Evolutionary conservation across 1,140 invertebrate genomes (phyloP), one percentile per base, ranked within the genome.

Genomic region (Drosophila rhopaloa): DNA sequence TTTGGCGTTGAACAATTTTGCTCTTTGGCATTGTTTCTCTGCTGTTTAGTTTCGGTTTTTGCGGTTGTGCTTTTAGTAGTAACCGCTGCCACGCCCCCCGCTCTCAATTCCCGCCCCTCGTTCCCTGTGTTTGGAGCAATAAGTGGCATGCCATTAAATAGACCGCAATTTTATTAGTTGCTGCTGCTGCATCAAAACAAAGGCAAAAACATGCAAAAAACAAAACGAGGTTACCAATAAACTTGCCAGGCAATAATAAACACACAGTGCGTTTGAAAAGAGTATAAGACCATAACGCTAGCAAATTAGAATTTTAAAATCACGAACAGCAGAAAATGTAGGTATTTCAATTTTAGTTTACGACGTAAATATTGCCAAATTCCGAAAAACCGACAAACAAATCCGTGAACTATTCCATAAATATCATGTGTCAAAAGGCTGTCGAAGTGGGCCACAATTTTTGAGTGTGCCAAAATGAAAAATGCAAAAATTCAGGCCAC

Each of bases 71-170:
- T 53, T 68, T 68, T 68, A 16, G 65, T n/a, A 50, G 63, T 41
- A 43, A 43, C 27, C 27, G n/a, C 35, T 41, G 54, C 67, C 59
- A 40, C 46, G 48, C 40, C 38, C 63, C 16, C 11, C 1, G n/a
- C 46, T 13, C 27, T 11, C 35, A 13, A 24, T 24, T n/a, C 5
- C 47, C 11, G 35, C 27, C 53, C 16, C n/a, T 24, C 5, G 16
- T 48, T 16, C 43, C 24, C 38, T 32, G 56, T 48, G 41, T 65
- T 66, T 74, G 76, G 62, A 60, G 76, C 77, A 79, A 80, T 80
- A 80, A 79, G 70, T 79, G 76, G 77, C 76, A 75, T 80, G 71
- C 77, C 78, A 80, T 70, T 80, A 75, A 74, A 75, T 80, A 80
- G 78, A 80, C 78, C 71, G 48, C 78, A 80, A 80, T 80, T 80